These are phyloP conservation scores for Arrhamphus sclerolepis DNA, from an alignment of 2,797 vertebrate genomes.

Conservation along the genomic window DNA sequence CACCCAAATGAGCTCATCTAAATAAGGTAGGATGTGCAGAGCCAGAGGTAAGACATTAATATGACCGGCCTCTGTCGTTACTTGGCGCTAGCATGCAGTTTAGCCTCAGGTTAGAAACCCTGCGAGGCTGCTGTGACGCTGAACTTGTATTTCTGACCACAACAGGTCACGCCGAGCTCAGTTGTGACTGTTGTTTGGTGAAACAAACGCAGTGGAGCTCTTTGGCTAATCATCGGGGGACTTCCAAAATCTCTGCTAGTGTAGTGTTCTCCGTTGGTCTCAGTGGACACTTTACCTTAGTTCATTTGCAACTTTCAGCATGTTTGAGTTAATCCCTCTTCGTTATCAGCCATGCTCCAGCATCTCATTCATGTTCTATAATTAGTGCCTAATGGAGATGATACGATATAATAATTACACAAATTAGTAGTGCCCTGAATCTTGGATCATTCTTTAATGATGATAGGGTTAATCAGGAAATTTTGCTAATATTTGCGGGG, in stretches of 20 bases:
- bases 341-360: slow-evolving; percentile 27
- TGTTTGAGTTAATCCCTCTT: slow-evolving; percentile 29
- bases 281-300: slow-evolving; percentile 11
- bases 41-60: slow-evolving; percentile 42
- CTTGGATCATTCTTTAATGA: slow-evolving; percentile 23
- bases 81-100: slow-evolving; percentile 32
- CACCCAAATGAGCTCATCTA: slow-evolving; percentile 61
- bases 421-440: slow-evolving; percentile 38
- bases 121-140: slow-evolving; percentile 48
- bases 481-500: slow-evolving; percentile 28
- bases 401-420: slow-evolving; percentile 46
- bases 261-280: slow-evolving; percentile 11
- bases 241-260: slow-evolving; percentile 19
- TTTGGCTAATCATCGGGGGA: slow-evolving; percentile 26
- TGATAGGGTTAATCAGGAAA: slow-evolving; percentile 30
- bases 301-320: slow-evolving; percentile 7
- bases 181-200: slow-evolving; percentile 52
- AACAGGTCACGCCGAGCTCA: slow-evolving; percentile 24
- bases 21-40: slow-evolving; percentile 47
- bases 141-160: slow-evolving; percentile 47
- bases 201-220: slow-evolving; percentile 27
- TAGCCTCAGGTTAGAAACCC: slow-evolving; percentile 48
- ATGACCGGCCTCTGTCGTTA: slow-evolving; percentile 44
- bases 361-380: slow-evolving; percentile 33
- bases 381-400: slow-evolving; percentile 43